Evolutionary conservation across 2,888 invertebrate species (phyloP), one percentile per base, ranked within the genome.

Genomic region (Drosophila affinis): DNA sequence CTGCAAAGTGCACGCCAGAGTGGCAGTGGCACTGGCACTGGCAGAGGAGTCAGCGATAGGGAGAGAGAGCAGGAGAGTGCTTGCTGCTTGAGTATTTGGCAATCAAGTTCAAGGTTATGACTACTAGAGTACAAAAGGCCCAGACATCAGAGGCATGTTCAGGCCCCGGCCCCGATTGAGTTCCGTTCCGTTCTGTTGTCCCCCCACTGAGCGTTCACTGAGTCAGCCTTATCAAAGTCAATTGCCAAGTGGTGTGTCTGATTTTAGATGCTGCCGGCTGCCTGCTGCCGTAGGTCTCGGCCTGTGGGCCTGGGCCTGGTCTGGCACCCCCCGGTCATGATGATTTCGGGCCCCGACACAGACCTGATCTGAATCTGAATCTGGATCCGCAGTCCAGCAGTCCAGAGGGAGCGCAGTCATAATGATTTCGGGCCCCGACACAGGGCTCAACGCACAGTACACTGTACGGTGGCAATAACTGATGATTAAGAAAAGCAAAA

Each of bases 331-430:
- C 62, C 56, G 56, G 53, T 55, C 74, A 65, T 77, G 83, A 87
- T 82, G 56, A 83, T 80, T 78, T 86, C 84, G 88, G 84, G 88
- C 79, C 84, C 82, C 82, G 81, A 46, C 78, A 79, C 72, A 65
- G 55, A 48, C 14, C 17, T 39, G 32, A 32, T 32, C 32, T 32
- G 32, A 9, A 45, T 14, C 45, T 17, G 45, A 0, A 17, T 45
- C 29, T 2, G 29, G 9, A n/a, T n/a, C n/a, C n/a, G n/a, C n/a
- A n/a, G n/a, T n/a, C n/a, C n/a, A n/a, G n/a, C n/a, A 29, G 18
- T 18, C 18, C 18, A 1, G 18, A 18, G 21, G 21, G 21, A 24
- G 24, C 4, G 24, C 29, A 9, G 29, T 29, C 29, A 29, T 29
- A 9, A 29, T 29, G 29, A 47, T 18, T 18, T 18, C 18, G 47